Conservation (phyloP, 1,140 invertebrate genomes). For the Drosophila saltans region DNA sequence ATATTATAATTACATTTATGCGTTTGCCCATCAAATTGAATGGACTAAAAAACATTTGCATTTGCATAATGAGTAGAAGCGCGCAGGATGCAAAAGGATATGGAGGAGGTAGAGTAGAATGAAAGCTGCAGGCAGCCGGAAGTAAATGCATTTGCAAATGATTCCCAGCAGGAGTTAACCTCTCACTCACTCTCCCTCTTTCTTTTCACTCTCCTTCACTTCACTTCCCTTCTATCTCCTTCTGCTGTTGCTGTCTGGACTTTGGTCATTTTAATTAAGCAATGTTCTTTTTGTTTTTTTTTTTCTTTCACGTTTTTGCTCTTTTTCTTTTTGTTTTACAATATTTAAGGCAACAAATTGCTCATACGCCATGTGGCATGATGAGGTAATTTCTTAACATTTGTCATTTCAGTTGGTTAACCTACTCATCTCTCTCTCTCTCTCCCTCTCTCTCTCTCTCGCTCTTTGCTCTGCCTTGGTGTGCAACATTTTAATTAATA, state of each 20-base stretch:
- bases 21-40: constrained; percentile 64
- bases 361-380: constrained; percentile 9
- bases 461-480: neutral
- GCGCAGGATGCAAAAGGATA: neutral
- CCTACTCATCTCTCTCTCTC: too few species aligned
- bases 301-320: neutral
- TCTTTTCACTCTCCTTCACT: neutral
- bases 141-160: constrained; percentile 54
- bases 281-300: neutral
- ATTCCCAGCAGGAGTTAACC: constrained; percentile 38
- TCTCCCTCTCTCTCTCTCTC: neutral
- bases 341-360: constrained; percentile 14
- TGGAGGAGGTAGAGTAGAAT: neutral
- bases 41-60: constrained; percentile 52
- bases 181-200: neutral
- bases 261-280: constrained; percentile 20
- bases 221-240: constrained; percentile 20
- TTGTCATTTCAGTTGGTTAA: constrained; percentile 3
- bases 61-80: constrained; percentile 50
- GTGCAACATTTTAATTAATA: constrained; percentile 61
- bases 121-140: neutral
- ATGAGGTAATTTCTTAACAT: constrained; percentile 17
- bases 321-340: neutral
- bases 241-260: constrained; percentile 25
- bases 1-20: constrained; percentile 74